Conservation (phyloP, 2,888 invertebrate genomes). For the Caenorhabditis auriculariae region DNA sequence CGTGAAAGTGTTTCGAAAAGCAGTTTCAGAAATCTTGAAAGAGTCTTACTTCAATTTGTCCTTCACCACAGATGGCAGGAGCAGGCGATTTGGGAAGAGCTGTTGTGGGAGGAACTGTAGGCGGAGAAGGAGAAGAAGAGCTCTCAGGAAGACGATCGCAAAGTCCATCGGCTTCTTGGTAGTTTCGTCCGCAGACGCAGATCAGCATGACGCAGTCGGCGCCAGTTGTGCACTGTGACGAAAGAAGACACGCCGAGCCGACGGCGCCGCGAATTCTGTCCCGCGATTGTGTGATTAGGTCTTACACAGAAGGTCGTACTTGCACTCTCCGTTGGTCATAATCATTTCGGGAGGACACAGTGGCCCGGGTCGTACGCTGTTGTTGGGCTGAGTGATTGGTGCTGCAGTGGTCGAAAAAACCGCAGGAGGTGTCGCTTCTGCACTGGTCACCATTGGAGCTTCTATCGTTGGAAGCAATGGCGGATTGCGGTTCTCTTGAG, state of each 20-base stretch:
- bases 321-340: constrained; percentile 46
- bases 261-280: constrained; percentile 36
- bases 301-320: constrained; percentile 19
- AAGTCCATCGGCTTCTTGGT: constrained; percentile 25
- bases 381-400: not conserved
- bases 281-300: not conserved
- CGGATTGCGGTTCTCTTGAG: too few species aligned
- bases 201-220: constrained; percentile 41
- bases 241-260: constrained; percentile 48
- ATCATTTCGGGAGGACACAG: constrained; percentile 45
- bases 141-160: constrained; percentile 31
- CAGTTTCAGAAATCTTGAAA: too few species aligned
- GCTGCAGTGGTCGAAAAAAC: constrained; percentile 1
- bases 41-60: constrained; percentile 9
- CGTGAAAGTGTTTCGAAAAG: too few species aligned
- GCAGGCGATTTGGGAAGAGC: too few species aligned
- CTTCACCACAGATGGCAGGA: too few species aligned
- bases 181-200: constrained; percentile 41
- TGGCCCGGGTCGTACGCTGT: not conserved
- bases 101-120: too few species aligned
- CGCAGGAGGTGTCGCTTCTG: constrained; percentile 1
- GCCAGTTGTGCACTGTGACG: constrained; percentile 44
- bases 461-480: too few species aligned
- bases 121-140: too few species aligned
- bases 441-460: constrained; percentile 11